Evolutionary conservation across 30 jellyfish, hydroid and myxozoan genomes (phyloP), one percentile per base, ranked within the genome.

Genomic region (Catostylus mosaicus): DNA sequence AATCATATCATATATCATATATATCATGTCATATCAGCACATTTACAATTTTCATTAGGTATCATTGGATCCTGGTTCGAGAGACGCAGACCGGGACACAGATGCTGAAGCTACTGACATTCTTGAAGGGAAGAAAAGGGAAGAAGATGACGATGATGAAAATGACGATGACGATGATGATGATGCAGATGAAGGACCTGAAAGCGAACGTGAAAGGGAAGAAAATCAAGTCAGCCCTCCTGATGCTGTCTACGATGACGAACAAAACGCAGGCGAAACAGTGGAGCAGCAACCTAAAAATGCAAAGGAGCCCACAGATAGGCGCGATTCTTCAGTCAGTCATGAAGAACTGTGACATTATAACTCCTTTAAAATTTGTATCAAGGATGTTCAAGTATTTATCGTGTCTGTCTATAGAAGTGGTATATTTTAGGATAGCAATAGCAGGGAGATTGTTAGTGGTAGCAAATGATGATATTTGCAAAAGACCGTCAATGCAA

Each of bases 181-280:
- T 34, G 66, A 65, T 20, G 84, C 50, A 18, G 74, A 40, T 20
- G 48, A 16, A 11, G 52, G 60, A 19, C 45, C 30, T 67, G 69
- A 60, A 29, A 14, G 51, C 19, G 89, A 35, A 24, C 84, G 51
- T 12, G 67, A 36, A 12, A 77, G 47, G 30, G 78, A 38, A n/a
- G 84, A 67, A 66, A 69, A 67, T 46, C 46, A 30, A 26, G 79
- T 11, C 14, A 30, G 65, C 5, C 32, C 37, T 16, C 91, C 91
- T 4, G 91, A 81, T 50, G 32, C 23, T 37, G 84, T 67, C 31
- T 81, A 81, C 57, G 83, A 73, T 33, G 91, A 81, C 8, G 91
- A 81, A 38, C 82, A 63, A 30, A 60, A 36, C 40, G 71, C 38
- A 20, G 14, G 64, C 30, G 70, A n/a, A 48, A 66, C 56, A 29